Conservation (phyloP, 1,140 invertebrate genomes). For the Zaprionus capensis region DNA sequence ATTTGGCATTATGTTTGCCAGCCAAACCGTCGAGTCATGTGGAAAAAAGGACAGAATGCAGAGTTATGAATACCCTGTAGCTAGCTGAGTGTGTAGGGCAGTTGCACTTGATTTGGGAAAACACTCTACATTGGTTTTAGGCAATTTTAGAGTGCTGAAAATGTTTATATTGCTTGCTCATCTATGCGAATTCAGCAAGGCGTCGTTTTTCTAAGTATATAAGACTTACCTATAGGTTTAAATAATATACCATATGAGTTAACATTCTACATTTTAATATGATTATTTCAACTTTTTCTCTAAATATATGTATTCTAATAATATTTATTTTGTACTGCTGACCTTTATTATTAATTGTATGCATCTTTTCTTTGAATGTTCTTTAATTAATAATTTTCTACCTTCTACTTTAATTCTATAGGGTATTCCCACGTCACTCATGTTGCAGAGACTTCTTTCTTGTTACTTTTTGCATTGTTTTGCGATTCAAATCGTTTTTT, state of each 20-base stretch:
- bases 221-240: no score
- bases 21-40: slow-evolving; percentile 55
- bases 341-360: no score
- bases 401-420: background rate
- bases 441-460: background rate
- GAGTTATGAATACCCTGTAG: slow-evolving; percentile 13
- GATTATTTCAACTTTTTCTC: no score
- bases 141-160: background rate
- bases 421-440: slow-evolving; percentile 1
- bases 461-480: slow-evolving; percentile 28
- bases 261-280: no score
- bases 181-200: background rate
- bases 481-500: slow-evolving; percentile 24
- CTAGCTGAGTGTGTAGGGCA: background rate
- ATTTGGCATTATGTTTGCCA: slow-evolving; percentile 54
- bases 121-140: background rate
- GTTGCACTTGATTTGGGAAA: background rate
- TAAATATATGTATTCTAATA: no score
- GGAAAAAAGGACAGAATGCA: slow-evolving; percentile 26
- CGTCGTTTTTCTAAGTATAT: no score
- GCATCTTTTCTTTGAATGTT: no score
- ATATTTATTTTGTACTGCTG: no score
- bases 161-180: background rate
- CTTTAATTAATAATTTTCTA: background rate
- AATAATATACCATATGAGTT: no score